These are phyloP conservation scores for Venustaconcha ellipsiformis DNA, from an alignment of 1,140 invertebrate species.

Conservation along the genomic window DNA sequence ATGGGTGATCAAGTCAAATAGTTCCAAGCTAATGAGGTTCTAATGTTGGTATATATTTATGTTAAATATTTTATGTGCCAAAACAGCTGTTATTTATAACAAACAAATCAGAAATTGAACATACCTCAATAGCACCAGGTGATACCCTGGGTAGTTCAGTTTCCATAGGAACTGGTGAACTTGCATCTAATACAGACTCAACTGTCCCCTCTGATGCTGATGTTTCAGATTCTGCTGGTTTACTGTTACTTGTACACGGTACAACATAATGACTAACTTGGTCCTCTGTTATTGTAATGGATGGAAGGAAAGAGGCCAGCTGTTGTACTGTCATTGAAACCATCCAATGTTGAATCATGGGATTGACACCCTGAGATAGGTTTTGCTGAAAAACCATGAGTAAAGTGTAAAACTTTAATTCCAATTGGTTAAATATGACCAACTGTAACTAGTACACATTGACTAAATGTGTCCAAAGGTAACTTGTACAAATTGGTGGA, in stretches of 20 bases:
- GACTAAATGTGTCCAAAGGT: too few species aligned
- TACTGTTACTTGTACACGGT: slow-evolving; percentile 1
- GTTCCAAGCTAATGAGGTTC: too few species aligned
- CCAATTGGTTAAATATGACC: too few species aligned
- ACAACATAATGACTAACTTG: slow-evolving; percentile 53
- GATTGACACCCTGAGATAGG: slow-evolving; percentile 53
- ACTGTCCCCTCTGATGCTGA: neutral
- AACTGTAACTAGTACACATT: too few species aligned
- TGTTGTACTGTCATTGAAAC: slow-evolving; percentile 53
- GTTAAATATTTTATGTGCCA: too few species aligned
- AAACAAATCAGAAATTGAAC: too few species aligned
- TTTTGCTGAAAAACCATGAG: slow-evolving; percentile 30
- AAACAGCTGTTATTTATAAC: too few species aligned
- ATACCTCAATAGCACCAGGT: slow-evolving; percentile 24
- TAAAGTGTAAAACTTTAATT: too few species aligned
- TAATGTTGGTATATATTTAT: too few species aligned
- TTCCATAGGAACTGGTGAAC: slow-evolving; percentile 22
- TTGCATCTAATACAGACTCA: slow-evolving; percentile 3
- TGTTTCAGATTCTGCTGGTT: neutral
- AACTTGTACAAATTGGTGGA: too few species aligned
- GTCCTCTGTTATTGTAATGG: slow-evolving; percentile 43
- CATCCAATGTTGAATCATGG: slow-evolving; percentile 60
- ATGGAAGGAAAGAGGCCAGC: slow-evolving; percentile 45
- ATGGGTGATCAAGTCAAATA: too few species aligned
- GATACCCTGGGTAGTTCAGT: slow-evolving; percentile 15